These are phyloP conservation scores for Tipula vernalis DNA, from an alignment of 2,888 invertebrate species.

Conservation along the genomic window DNA sequence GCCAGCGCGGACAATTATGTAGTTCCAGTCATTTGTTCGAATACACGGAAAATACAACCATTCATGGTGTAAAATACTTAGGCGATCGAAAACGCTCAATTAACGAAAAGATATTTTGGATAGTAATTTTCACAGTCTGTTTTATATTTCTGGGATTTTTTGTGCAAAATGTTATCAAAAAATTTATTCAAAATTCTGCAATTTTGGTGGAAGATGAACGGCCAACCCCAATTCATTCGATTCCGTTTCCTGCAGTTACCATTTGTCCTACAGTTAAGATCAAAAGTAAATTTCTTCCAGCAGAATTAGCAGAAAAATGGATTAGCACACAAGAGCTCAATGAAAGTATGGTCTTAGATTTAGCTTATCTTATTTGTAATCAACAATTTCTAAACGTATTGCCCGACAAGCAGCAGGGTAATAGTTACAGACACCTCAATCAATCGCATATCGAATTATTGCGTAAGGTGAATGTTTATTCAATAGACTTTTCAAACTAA, in stretches of 20 bases:
- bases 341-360: neutral
- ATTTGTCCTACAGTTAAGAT: neutral
- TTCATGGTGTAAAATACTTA: neutral
- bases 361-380: neutral
- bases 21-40: neutral
- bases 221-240: neutral
- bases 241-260: neutral
- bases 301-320: neutral
- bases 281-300: neutral
- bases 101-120: neutral
- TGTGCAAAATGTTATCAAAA: neutral
- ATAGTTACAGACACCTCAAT: neutral
- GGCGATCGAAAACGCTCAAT: neutral
- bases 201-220: neutral
- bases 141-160: neutral
- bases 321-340: neutral
- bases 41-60: neutral
- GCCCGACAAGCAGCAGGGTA: too few relatives aligned
- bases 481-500: neutral
- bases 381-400: neutral
- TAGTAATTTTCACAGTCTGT: neutral
- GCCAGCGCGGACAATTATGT: too few relatives aligned
- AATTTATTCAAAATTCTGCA: neutral
- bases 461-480: neutral
- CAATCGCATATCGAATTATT: neutral